Evolutionary conservation across 2,797 vertebrate species (phyloP), one percentile per base, ranked within the genome.

Genomic region (Hipposideros larvatus): DNA sequence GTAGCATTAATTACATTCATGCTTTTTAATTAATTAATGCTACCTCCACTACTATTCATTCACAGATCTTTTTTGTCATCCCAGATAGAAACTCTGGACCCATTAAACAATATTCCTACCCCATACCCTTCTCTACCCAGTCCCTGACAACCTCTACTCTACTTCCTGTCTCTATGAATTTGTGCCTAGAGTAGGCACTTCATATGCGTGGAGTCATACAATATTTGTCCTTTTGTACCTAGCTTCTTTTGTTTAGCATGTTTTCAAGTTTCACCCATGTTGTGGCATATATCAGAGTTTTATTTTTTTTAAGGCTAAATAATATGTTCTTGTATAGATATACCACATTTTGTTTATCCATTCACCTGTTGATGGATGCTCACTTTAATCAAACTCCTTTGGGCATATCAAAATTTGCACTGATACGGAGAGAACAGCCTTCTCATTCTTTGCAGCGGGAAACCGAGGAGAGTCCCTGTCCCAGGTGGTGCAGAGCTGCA

Each of bases 381-480:
- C 85, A 95, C 83, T 98, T 98, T 97, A 98, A 98, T 98, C 97
- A 96, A 96, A 96, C 95, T 92, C 95, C 97, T 98, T 98, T 97
- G 97, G 97, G 94, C 87, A 97, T 97, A 97, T 98, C 99, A 98
- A 98, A 97, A 97, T 98, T 98, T 97, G 97, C 96, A 97, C 89
- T 98, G 95, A 97, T 98, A 98, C 98, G 98, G 97, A 98, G 97
- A 98, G 98, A 98, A 97, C 95, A 97, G 97, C 98, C 98, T 97
- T 97, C 98, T 96, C 98, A 98, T 98, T 97, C 97, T 98, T 97
- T 97, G 98, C 97, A 98, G 97, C 88, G 21, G 96, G 80, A 97
- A 96, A 48, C 88, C 55, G 97, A 97, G 97, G 98, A 97, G 83
- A 87, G 92, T 65, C 26, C 13, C 8, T 79, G 24, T 61, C 53